Evolutionary conservation across 2,888 invertebrate species (phyloP), one percentile per base, ranked within the genome.

Genomic region (Torymus texanus): DNA sequence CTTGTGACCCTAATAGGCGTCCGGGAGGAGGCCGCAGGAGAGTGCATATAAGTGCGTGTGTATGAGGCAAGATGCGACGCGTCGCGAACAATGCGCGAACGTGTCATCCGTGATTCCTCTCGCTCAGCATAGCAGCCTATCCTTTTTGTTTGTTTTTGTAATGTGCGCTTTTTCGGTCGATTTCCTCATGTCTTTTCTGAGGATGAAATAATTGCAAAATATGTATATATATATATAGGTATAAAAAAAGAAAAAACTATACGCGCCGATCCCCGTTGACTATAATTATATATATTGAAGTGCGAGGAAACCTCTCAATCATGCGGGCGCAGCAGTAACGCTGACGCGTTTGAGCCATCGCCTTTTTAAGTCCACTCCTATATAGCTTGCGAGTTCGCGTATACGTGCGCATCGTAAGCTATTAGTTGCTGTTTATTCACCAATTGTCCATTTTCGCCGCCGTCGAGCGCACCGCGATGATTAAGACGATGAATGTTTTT

Each of bases 1-100:
- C 41, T 41, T 41, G 79, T 85, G 87, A 87, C 85, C 87, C 84
- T 88, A 88, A 88, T 87, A 87, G 84, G 80, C 83, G 81, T 79
- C 73, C 76, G 68, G 75, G 67, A 80, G 81, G 80, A 81, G 81
- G 51, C 14, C 68, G n/a, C n/a, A 16, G 29, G 29, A 21, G 21
- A 41, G 41, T 8, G 56, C 21, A 16, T 21, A 51, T 65, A 18
- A 68, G 67, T 58, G 61, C 72, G 67, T 58, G 61, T 70, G 66
- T 73, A 58, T 61, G 71, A 73, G 75, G 83, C 82, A 68, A 65
- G 53, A 71, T 78, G 79, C 41, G 74, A 75, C n/a, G 13, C n/a
- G 21, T 53, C 14, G 51, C 21, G 66, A 62, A 85, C 85, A 85
- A 85, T 86, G 83, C 81, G 84, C 79, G 82, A 80, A 83, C 84